A percentile compares a stretch with the other conserved stretches of the same genome.
phyloP scores from a whole-genome alignment of 2,888 invertebrate genomes.

The Drosophila colorata region DNA sequence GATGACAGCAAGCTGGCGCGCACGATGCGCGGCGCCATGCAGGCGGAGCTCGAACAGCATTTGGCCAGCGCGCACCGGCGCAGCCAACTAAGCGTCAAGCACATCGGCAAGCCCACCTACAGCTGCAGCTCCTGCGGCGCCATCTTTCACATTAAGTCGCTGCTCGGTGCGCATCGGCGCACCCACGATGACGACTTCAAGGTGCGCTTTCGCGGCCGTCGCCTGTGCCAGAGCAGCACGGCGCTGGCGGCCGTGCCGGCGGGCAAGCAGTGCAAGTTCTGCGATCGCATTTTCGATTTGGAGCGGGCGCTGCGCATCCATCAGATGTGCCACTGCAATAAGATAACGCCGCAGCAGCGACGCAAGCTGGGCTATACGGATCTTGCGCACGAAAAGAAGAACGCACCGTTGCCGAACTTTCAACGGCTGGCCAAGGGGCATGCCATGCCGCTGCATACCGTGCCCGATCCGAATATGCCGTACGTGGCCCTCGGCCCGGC shows the following conservation, averaged over 20 bases:
- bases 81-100: conserved; percentile 28
- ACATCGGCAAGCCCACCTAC: conserved; percentile 38
- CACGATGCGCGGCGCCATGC: conserved; percentile 6
- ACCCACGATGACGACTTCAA: conserved; percentile 65
- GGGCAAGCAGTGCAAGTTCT: conserved; percentile 55
- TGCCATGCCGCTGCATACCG: conserved; percentile 4
- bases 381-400: conserved; percentile 69
- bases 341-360: conserved; percentile 67
- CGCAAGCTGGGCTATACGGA: conserved; percentile 68
- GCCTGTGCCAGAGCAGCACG: conserved; percentile 10
- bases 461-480: conserved; percentile 46
- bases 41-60: conserved; percentile 23
- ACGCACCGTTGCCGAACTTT: conserved; percentile 65
- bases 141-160: conserved; percentile 63
- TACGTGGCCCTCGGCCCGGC: conserved; percentile 46
- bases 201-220: conserved; percentile 41
- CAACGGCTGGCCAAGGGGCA: conserved; percentile 13
- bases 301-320: conserved; percentile 72
- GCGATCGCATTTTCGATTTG: conserved; percentile 65
- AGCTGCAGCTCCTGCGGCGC: conserved; percentile 60
- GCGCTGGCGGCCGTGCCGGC: neutral
- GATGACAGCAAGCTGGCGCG: conserved; percentile 7
- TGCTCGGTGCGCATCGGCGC: conserved; percentile 62
- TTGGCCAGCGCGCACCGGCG: conserved; percentile 6
- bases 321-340: conserved; percentile 65